Base-by-base conservation (phyloP, 2,797 vertebrate species). In the Borostomias antarcticus region DNA sequence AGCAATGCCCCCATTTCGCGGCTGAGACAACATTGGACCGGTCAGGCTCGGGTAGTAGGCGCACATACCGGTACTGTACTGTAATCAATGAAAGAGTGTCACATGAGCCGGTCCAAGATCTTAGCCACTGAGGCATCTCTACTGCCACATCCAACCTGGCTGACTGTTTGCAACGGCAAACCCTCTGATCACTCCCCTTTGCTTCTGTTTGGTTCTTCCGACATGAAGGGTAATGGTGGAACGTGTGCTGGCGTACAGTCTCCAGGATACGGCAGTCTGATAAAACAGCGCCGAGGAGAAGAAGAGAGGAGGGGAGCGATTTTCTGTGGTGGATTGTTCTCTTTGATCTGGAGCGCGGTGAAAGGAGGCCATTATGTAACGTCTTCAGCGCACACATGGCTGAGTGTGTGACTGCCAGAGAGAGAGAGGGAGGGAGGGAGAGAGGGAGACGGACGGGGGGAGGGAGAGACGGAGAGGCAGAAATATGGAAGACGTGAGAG, bases 371-470 rank as follows among this genome's bases (percentile, higher is more conserved):
- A 88, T 92, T 93, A 92, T 89, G 89, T 92, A 92, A 92, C 84
- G 48, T 91, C 88, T 89, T 89, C 87, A 85, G 86, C 84, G 79
- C 89, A 92, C 92, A 92, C 92, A 92, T 92, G 91, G 85, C 88
- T 81, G 80, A 89, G 79, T 90, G 85, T 91, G 91, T 92, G 91
- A 92, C 91, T 92, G 86, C 85, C 87, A 89, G 89, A 86, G 84
- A 86, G 88, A 86, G 63, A 52, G 80, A 52, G 47, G 51, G 62
- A 56, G 47, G 25, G 75, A 51, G 70, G 71, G 78, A 58, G 85
- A 60, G 40, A 17, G 19, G 17, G 28, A 43, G 68, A 2, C 25
- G 35, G 2, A 15, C 15, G 56, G 25, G 32, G 58, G 33, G 30
- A 43, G 25, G 57, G 56, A 45, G 45, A 50, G 51, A 57, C 28